Percentiles rank a stretch among this genome's conserved stretches.
Evolutionary conservation across 1,140 invertebrate species (phyloP).

Genomic region (Tribolium castaneum): DNA sequence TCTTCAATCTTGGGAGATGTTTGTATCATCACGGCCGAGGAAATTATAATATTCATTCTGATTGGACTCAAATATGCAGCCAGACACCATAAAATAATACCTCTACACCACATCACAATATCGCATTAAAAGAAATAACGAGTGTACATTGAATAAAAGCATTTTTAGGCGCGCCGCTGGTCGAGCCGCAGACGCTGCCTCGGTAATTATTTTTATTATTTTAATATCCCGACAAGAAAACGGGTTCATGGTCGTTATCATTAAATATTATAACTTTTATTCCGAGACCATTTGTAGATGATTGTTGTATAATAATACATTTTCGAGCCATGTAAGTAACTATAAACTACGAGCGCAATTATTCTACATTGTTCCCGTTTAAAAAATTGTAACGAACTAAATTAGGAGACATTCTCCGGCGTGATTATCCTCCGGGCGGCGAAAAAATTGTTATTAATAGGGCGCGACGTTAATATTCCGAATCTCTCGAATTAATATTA

Average conservation of each 20-base stretch:
- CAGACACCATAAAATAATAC: constrained; percentile 30
- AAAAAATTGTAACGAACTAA: constrained; percentile 31
- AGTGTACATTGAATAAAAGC: constrained; percentile 31
- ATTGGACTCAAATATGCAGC: constrained; percentile 17
- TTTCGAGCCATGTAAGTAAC: constrained; percentile 62
- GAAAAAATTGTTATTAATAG: constrained; percentile 12
- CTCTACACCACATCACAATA: background rate
- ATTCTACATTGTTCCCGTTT: constrained; percentile 43
- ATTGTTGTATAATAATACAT: constrained; percentile 64
- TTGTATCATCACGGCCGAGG: background rate
- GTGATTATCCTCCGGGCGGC: background rate
- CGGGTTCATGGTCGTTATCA: constrained; percentile 64
- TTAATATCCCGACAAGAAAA: constrained; percentile 63
- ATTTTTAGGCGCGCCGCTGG: constrained; percentile 55
- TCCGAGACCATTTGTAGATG: constrained; percentile 59
- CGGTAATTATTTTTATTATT: constrained; percentile 65
- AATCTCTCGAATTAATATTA: constrained; percentile 47
- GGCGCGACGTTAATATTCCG: constrained; percentile 18
- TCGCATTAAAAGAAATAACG: constrained; percentile 22
- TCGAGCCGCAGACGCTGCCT: constrained; percentile 53
- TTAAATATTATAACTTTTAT: constrained; percentile 65
- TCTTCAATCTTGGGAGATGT: background rate
- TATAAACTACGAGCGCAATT: constrained; percentile 46
- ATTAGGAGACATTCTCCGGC: constrained; percentile 22
- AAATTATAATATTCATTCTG: constrained; percentile 11